phyloP scores from a whole-genome alignment of 2,113 vertebrate species.

The Corapipo altera region DNA sequence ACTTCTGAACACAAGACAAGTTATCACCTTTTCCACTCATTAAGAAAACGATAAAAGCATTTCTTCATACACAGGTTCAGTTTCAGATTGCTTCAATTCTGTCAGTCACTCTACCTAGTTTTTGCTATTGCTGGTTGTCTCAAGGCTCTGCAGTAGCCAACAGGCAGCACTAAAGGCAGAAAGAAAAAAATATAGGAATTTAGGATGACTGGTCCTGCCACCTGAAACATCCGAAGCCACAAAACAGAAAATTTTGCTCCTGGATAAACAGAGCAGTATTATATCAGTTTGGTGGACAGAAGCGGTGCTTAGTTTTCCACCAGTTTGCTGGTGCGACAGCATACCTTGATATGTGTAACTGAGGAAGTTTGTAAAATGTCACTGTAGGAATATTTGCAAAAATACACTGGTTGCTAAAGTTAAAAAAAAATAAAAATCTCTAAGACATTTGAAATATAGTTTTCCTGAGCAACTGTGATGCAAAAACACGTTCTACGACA shows the following conservation, averaged over 20 bases:
- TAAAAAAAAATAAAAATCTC: not conserved
- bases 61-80: not conserved
- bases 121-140: not conserved
- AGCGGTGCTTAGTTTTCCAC: not conserved
- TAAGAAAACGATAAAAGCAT: not conserved
- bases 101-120: not conserved
- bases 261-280: not conserved
- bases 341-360: not conserved
- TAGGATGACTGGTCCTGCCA: not conserved
- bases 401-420: not conserved
- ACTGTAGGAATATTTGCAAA: not conserved
- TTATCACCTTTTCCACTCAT: not conserved
- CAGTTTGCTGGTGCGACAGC: not conserved
- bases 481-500: not conserved
- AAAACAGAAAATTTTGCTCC: not conserved
- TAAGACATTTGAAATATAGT: not conserved
- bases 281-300: not conserved
- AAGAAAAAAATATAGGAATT: not conserved
- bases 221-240: not conserved
- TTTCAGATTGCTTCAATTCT: not conserved
- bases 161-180: not conserved
- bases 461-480: fast-evolving
- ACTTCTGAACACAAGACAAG: not conserved
- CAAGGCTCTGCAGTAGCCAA: not conserved
- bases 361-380: not conserved